Percentiles rank a stretch among this genome's conserved stretches.
Conservation (phyloP, 2,797 vertebrate species). For the Perodicticus potto region DNA sequence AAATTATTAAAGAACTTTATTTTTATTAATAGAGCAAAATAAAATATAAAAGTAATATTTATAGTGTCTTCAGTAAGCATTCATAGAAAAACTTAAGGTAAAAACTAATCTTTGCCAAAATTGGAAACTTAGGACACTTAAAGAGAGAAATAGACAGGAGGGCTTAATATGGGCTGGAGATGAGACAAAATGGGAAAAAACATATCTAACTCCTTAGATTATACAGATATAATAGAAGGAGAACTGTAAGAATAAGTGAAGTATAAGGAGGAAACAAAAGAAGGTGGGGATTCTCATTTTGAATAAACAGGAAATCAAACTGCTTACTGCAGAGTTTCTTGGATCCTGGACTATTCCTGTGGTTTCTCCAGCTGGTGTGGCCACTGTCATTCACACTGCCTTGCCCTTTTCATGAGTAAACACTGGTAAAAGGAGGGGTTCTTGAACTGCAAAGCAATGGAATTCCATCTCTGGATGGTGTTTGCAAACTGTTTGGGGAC, state of each 20-base stretch:
- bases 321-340: not conserved
- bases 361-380: not conserved
- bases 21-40: slow-evolving; percentile 1
- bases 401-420: not conserved
- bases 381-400: not conserved
- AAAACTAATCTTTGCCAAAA: slow-evolving; percentile 40
- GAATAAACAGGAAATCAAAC: not conserved
- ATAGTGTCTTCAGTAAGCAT: not conserved
- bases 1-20: not conserved
- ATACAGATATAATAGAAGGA: not conserved
- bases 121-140: slow-evolving; percentile 16
- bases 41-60: slow-evolving; percentile 36
- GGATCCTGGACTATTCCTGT: not conserved
- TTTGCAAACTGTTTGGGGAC: not conserved
- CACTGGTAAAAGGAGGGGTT: not conserved
- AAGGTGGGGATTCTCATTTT: not conserved
- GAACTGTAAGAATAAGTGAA: not conserved
- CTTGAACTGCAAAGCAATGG: not conserved
- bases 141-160: not conserved
- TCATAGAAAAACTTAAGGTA: not conserved
- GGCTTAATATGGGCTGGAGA: not conserved
- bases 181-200: not conserved
- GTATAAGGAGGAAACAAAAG: slow-evolving; percentile 29
- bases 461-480: not conserved
- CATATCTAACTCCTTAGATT: not conserved